A percentile compares a stretch with the other conserved stretches of the same genome.
Conservation (phyloP, 2,113 vertebrate genomes). For the Tamias sibiricus region DNA sequence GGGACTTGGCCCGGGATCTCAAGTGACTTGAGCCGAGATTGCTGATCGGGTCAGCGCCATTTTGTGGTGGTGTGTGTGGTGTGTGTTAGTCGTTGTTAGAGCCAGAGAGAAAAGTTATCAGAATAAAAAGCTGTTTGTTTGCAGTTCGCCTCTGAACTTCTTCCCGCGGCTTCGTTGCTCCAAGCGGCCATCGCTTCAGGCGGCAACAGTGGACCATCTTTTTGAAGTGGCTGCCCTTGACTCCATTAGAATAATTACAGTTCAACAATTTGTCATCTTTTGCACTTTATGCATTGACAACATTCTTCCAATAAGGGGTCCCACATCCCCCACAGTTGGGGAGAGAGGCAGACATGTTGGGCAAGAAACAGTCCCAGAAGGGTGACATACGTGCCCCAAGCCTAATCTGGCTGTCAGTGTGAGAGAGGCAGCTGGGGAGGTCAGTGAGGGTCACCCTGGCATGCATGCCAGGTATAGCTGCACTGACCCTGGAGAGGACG, state of each 20-base stretch:
- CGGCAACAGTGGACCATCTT: not conserved
- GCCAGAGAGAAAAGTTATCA: no score
- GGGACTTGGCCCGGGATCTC: no score
- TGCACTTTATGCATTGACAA: not conserved
- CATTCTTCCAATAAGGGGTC: not conserved
- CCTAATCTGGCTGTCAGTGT: no score
- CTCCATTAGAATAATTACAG: not conserved
- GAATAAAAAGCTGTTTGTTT: no score
- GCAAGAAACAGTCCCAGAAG: not conserved
- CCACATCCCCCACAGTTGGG: not conserved
- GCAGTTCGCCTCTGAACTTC: no score
- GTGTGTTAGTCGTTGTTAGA: no score
- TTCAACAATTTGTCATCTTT: not conserved
- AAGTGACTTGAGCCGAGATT: no score
- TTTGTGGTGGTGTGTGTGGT: no score
- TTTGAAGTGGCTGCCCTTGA: not conserved
- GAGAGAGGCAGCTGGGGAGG: not conserved
- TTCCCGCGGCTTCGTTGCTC: no score
- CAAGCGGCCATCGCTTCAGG: no score
- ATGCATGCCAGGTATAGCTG: not conserved
- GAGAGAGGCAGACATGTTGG: not conserved
- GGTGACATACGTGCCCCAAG: no score
- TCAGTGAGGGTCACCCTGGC: not conserved
- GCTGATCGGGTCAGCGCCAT: no score
- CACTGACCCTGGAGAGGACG: not conserved